phyloP scores from a whole-genome alignment of 2,113 vertebrate genomes.

The Enhydra lutris region DNA sequence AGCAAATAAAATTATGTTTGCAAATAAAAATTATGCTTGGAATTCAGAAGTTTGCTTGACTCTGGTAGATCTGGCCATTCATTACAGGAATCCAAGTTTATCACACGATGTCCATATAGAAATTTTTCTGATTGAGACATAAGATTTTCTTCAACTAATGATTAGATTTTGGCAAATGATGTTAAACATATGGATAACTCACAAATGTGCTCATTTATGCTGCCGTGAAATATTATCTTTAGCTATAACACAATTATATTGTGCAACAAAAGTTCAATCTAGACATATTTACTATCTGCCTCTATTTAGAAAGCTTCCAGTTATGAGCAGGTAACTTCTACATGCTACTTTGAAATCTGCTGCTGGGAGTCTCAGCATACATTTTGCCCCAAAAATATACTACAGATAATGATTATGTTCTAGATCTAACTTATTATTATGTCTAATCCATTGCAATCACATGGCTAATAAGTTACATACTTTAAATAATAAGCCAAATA shows the following conservation, averaged over 20 bases:
- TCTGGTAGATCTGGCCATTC: not conserved
- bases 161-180: constrained; percentile 51
- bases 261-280: constrained; percentile 24
- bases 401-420: not conserved
- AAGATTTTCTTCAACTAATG: constrained; percentile 37
- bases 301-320: not conserved
- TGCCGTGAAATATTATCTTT: not conserved
- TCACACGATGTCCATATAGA: not conserved
- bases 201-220: not conserved
- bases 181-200: constrained; percentile 34
- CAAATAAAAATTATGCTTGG: not conserved
- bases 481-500: not conserved
- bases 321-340: not conserved
- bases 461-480: not conserved
- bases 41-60: not conserved
- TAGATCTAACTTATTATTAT: not conserved
- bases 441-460: not conserved
- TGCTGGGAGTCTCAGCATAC: not conserved
- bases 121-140: not conserved
- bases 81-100: not conserved
- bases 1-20: not conserved
- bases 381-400: not conserved
- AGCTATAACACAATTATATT: not conserved
- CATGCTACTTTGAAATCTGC: not conserved
- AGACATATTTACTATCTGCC: not conserved